Evolutionary conservation across 2,888 invertebrate genomes (phyloP).

Genomic region (Dione juno): DNA sequence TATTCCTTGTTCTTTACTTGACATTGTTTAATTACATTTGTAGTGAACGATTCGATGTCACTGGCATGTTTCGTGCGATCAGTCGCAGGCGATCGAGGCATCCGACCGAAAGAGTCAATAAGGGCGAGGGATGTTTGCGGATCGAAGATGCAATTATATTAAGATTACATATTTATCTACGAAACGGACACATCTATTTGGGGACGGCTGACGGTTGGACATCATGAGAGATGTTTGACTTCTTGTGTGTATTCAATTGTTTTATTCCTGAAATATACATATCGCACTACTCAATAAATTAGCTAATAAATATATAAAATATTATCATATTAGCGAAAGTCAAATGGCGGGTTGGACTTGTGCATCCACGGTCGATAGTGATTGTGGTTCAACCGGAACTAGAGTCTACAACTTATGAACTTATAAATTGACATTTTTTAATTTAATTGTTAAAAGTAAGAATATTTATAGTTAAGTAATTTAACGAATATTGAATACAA

Average conservation of each 20-base stretch:
- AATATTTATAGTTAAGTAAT: no score
- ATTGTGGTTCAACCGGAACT: no score
- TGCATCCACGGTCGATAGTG: no score
- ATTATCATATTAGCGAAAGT: no score
- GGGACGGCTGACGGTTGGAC: slow-evolving; percentile 42
- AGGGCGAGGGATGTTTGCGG: slow-evolving; percentile 64
- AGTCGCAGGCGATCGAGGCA: slow-evolving; percentile 46
- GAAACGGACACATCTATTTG: slow-evolving; percentile 66
- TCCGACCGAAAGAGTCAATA: slow-evolving; percentile 67
- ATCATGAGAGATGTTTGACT: slow-evolving; percentile 48
- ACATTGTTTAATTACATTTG: slow-evolving; percentile 39
- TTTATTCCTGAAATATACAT: no score
- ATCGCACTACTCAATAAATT: no score
- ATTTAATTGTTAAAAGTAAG: no score
- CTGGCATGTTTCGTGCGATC: slow-evolving; percentile 42
- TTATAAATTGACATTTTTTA: no score
- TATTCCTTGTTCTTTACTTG: slow-evolving; percentile 30
- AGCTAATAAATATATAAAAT: no score
- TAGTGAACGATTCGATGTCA: slow-evolving; percentile 42
- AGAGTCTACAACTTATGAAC: no score
- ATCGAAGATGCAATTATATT: slow-evolving; percentile 76
- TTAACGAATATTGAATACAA: no score
- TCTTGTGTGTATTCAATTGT: neutral
- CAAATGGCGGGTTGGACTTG: no score
- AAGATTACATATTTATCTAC: slow-evolving; percentile 82